These are phyloP conservation scores for Podargus strigoides DNA, from an alignment of 2,797 vertebrate genomes.

Conservation along the genomic window DNA sequence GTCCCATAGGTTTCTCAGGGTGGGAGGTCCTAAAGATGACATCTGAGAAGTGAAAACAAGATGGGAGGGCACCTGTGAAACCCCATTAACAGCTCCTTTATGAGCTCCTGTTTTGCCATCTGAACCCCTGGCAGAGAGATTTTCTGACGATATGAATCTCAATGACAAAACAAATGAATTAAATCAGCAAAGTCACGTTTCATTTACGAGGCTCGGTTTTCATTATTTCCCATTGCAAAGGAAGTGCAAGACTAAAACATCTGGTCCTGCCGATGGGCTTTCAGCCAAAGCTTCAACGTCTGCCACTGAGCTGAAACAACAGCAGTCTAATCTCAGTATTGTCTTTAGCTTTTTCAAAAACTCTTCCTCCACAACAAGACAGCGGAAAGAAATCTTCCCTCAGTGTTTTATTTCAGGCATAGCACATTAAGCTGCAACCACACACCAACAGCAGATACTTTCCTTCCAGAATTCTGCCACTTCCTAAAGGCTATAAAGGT, in stretches of 20 bases:
- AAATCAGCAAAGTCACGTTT: constrained; percentile 42
- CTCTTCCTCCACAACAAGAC: constrained; percentile 75
- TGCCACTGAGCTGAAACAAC: constrained; percentile 86
- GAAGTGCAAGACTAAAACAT: constrained; percentile 74
- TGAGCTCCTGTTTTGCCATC: constrained; percentile 58
- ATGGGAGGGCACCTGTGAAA: constrained; percentile 31
- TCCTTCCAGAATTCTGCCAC: not conserved
- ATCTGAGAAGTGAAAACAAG: not conserved
- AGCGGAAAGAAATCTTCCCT: constrained; percentile 55
- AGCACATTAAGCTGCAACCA: constrained; percentile 66
- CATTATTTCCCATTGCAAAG: constrained; percentile 61
- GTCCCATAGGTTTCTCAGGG: not conserved
- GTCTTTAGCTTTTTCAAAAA: constrained; percentile 77
- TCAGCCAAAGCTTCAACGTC: constrained; percentile 84
- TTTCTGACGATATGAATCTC: constrained; percentile 55
- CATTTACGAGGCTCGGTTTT: constrained; percentile 37
- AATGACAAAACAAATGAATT: constrained; percentile 65
- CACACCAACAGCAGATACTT: not conserved
- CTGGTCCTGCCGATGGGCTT: constrained; percentile 73
- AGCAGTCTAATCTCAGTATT: constrained; percentile 84
- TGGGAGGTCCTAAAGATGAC: not conserved
- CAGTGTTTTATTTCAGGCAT: constrained; percentile 56
- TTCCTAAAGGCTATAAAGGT: not conserved
- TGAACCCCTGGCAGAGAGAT: constrained; percentile 1
- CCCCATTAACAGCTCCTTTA: constrained; percentile 37